Evolutionary conservation across 2,888 invertebrate species (phyloP).

Genomic region (Archips crataeganus): DNA sequence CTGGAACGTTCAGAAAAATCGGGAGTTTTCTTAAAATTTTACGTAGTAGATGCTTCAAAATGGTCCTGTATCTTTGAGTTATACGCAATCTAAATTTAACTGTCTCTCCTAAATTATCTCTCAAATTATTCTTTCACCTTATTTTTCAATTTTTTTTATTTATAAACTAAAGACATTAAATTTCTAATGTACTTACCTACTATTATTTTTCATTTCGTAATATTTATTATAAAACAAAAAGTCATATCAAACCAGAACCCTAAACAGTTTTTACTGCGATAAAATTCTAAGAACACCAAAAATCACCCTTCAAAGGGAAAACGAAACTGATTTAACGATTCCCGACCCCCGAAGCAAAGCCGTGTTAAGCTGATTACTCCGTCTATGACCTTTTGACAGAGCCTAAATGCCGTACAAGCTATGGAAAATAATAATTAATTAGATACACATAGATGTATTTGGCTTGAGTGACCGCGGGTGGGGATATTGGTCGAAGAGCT

Average conservation of each 20-base stretch:
- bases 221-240: neutral
- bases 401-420: constrained; percentile 11
- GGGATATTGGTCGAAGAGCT: no score
- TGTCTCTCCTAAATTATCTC: no score
- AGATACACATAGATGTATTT: neutral
- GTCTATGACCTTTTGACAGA: constrained; percentile 41
- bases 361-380: constrained; percentile 62
- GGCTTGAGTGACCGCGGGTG: no score
- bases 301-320: constrained; percentile 29
- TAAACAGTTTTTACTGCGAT: neutral
- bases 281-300: constrained; percentile 14
- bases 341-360: constrained; percentile 48
- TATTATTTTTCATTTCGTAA: neutral
- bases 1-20: no score
- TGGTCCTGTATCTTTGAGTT: no score
- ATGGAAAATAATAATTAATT: constrained; percentile 12
- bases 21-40: no score
- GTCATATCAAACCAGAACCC: neutral
- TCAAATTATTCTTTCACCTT: no score
- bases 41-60: no score
- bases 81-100: no score
- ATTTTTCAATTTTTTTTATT: no score
- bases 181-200: no score
- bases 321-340: constrained; percentile 38
- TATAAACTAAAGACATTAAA: no score